Evolutionary conservation across 2,888 invertebrate species (phyloP).

Genomic region (Macrophya alboannulata): DNA sequence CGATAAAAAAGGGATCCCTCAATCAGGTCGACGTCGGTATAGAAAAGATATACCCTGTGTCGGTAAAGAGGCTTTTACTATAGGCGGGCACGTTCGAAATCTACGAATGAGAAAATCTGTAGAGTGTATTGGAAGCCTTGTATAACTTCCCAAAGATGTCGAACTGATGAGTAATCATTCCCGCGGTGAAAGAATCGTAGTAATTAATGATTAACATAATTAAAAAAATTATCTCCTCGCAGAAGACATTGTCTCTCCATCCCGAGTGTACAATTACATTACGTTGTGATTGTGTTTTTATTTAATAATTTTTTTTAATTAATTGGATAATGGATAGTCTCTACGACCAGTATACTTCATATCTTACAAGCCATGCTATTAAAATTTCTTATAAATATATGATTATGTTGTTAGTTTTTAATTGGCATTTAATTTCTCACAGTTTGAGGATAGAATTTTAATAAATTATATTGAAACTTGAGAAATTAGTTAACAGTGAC

Average conservation of each 20-base stretch:
- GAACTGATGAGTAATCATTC: neutral
- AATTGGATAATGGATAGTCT: constrained; percentile 12
- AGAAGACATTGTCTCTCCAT: neutral
- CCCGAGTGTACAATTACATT: neutral
- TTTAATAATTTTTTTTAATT: neutral
- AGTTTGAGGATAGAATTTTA: constrained; percentile 18
- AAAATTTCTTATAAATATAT: neutral
- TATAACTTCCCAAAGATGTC: neutral
- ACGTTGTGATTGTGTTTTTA: neutral
- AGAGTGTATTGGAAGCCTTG: neutral
- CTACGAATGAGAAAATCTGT: neutral
- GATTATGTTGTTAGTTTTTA: constrained; percentile 25
- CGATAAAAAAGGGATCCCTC: constrained; percentile 7
- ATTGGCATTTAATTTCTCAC: constrained; percentile 27
- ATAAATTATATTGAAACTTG: neutral
- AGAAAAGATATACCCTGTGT: neutral
- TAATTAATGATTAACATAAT: neutral
- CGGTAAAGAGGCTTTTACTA: neutral
- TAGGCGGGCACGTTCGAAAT: neutral
- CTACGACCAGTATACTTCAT: neutral
- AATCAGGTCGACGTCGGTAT: neutral
- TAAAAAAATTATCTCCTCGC: neutral
- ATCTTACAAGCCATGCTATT: neutral
- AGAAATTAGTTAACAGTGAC: constrained; percentile 9
- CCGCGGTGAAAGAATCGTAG: neutral